Conservation (phyloP, 2,113 vertebrate species). For the Cinclus cinclus region DNA sequence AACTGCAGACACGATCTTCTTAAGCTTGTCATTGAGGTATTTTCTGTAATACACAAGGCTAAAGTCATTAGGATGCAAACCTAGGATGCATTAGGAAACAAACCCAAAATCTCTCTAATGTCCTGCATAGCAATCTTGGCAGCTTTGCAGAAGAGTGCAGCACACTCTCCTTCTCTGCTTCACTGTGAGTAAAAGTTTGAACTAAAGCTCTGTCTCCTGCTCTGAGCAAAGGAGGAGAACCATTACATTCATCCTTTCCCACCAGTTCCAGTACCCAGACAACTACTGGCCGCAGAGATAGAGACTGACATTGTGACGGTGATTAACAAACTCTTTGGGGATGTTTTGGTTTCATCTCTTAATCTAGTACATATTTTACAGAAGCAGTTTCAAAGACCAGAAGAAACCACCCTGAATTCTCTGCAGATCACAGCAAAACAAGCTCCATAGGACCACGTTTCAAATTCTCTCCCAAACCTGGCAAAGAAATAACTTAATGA, state of each 20-base stretch:
- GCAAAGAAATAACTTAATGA: background rate
- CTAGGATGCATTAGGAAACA: background rate
- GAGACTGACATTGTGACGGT: background rate
- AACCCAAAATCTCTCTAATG: background rate
- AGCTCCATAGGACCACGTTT: background rate
- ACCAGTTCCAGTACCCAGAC: background rate
- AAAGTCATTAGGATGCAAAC: background rate
- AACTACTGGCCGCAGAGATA: background rate
- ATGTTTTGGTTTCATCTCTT: constrained; percentile 10
- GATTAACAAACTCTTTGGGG: background rate
- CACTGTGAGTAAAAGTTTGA: background rate
- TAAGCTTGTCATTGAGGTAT: background rate
- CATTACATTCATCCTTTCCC: background rate
- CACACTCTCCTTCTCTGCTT: background rate
- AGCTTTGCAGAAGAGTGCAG: background rate
- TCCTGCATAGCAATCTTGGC: background rate
- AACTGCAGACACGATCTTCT: background rate
- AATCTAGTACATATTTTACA: constrained; percentile 6
- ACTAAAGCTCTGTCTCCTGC: background rate
- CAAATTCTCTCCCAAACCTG: background rate
- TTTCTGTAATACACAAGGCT: background rate
- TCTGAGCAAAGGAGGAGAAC: background rate
- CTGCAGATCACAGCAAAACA: background rate
- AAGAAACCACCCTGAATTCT: constrained; percentile 4
- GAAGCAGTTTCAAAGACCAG: background rate